phyloP scores from a whole-genome alignment of 35 echinoderm and acorn worm species.

The Lytechinus pictus region DNA sequence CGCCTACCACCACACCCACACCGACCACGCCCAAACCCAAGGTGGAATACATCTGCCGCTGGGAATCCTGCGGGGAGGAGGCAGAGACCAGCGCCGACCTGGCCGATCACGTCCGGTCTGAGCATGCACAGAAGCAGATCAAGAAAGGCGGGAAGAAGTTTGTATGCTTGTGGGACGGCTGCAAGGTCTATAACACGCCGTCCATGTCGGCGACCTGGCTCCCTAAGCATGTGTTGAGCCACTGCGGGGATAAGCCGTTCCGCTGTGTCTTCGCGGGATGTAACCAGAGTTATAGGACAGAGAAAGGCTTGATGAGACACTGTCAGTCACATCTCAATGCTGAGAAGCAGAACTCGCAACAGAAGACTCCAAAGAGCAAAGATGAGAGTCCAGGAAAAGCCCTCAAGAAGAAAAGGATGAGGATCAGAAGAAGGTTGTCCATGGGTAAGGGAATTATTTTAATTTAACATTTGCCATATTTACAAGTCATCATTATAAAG shows the following conservation, averaged over 20 bases:
- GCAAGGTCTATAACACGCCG: conserved; percentile 91
- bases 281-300: conserved; percentile 76
- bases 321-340: conserved; percentile 90
- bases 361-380: conserved; percentile 84
- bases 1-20: conserved; percentile 66
- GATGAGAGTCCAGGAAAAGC: conserved; percentile 94
- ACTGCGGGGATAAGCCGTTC: conserved; percentile 94
- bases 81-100: conserved; percentile 86
- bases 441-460: conserved; percentile 59
- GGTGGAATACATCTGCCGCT: conserved; percentile 81
- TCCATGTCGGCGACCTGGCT: conserved; percentile 87
- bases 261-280: conserved; percentile 86
- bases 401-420: conserved; percentile 84
- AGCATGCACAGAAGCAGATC: conserved; percentile 85
- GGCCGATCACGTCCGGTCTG: conserved; percentile 82
- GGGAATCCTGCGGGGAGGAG: conserved; percentile 86
- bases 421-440: conserved; percentile 80
- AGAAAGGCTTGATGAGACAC: conserved; percentile 74
- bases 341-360: conserved; percentile 66
- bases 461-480: background rate
- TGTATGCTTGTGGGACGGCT: conserved; percentile 96
- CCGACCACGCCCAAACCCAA: conserved; percentile 74
- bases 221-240: conserved; percentile 80
- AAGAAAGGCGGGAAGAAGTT: conserved; percentile 81
- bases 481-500: too few relatives aligned